phyloP scores from a whole-genome alignment of 2,888 invertebrate species.

The Anarsia innoxiella region DNA sequence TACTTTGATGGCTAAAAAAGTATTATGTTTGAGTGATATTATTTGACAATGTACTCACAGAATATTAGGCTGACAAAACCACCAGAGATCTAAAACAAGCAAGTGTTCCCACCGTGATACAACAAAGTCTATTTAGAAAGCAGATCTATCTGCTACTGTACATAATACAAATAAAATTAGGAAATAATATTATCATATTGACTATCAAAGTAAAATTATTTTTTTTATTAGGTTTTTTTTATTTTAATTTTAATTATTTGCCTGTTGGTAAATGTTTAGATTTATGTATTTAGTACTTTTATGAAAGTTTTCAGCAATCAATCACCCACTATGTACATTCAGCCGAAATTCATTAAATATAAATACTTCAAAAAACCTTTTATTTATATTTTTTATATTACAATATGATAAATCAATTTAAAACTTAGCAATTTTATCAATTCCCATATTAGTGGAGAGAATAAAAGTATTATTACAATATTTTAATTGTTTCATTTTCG shows the following conservation, averaged over 20 bases:
- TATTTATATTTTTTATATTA: slow-evolving; percentile 51
- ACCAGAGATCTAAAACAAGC: slow-evolving; percentile 58
- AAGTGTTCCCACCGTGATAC: slow-evolving; percentile 69
- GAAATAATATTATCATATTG: slow-evolving; percentile 25
- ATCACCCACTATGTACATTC: slow-evolving; percentile 14
- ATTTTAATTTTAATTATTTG: slow-evolving; percentile 21
- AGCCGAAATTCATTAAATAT: slow-evolving; percentile 24
- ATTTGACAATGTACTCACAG: slow-evolving; percentile 13
- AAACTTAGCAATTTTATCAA: slow-evolving; percentile 44
- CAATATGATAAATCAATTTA: slow-evolving; percentile 40
- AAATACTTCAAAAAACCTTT: slow-evolving; percentile 31
- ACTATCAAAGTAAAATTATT: slow-evolving; percentile 21
- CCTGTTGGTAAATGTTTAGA: slow-evolving; percentile 7
- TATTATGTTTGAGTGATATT: slow-evolving; percentile 7
- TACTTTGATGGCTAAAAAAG: slow-evolving; percentile 8
- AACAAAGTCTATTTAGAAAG: slow-evolving; percentile 59
- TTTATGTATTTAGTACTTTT: slow-evolving; percentile 8
- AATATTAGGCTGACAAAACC: slow-evolving; percentile 52
- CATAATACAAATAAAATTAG: slow-evolving; percentile 45
- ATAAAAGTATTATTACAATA: slow-evolving; percentile 55
- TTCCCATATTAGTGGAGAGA: slow-evolving; percentile 48
- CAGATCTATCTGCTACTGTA: slow-evolving; percentile 47
- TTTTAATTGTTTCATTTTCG: slow-evolving; percentile 29
- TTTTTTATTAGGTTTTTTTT: slow-evolving; percentile 5
- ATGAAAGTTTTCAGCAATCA: slow-evolving; percentile 12